A percentile compares a stretch with the other conserved stretches of the same genome.
phyloP scores from a whole-genome alignment of 1,140 invertebrate genomes.

The Calycopis cecrops region DNA sequence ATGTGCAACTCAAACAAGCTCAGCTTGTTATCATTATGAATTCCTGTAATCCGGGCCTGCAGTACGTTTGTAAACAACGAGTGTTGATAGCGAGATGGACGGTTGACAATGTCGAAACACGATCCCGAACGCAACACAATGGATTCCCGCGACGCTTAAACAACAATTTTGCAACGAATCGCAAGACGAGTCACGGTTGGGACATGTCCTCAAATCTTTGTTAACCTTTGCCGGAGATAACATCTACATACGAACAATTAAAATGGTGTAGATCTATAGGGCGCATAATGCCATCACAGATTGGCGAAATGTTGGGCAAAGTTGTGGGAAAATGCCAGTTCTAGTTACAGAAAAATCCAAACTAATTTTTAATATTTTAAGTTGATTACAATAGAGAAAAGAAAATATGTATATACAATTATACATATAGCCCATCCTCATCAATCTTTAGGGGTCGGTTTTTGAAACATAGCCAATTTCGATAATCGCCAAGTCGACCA shows the following conservation, averaged over 20 bases:
- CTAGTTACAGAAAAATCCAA: too few relatives aligned
- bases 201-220: not conserved
- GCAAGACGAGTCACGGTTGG: not conserved
- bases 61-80: not conserved
- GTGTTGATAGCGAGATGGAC: not conserved
- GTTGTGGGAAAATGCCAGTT: too few relatives aligned
- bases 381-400: too few relatives aligned
- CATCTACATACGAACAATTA: conserved; percentile 7
- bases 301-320: too few relatives aligned
- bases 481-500: too few relatives aligned
- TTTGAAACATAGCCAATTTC: too few relatives aligned
- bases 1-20: too few relatives aligned
- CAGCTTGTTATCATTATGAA: not conserved
- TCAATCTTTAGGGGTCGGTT: too few relatives aligned
- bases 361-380: too few relatives aligned
- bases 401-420: too few relatives aligned
- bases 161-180: not conserved
- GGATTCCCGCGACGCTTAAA: conserved; percentile 1
- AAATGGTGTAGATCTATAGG: conserved; percentile 4
- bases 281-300: not conserved
- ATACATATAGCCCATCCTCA: too few relatives aligned
- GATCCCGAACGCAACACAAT: conserved; percentile 1
- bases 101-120: conserved; percentile 9
- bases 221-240: conserved; percentile 1
- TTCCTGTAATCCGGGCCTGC: not conserved